Evolutionary conservation across 2,888 invertebrate genomes (phyloP).

Genomic region (Ectobius pallidus): DNA sequence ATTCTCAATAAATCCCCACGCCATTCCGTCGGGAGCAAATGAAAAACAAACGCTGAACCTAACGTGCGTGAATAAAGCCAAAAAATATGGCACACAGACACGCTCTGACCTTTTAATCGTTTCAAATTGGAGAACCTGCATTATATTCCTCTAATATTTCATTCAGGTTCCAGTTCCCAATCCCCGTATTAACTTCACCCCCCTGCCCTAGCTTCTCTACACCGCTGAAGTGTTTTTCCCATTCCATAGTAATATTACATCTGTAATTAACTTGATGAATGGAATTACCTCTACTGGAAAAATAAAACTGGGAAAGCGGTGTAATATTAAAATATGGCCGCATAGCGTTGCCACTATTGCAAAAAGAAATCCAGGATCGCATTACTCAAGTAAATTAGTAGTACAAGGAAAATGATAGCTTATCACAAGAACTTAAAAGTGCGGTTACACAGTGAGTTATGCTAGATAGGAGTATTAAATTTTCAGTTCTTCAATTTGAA

Average conservation of each 20-base stretch:
- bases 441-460: too few relatives aligned
- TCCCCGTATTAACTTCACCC: not conserved
- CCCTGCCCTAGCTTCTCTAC: not conserved
- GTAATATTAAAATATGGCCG: constrained; percentile 30
- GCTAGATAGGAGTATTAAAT: too few relatives aligned
- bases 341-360: not conserved
- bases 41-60: too few relatives aligned
- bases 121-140: not conserved
- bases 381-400: constrained; percentile 1
- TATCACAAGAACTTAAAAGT: too few relatives aligned
- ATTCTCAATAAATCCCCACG: too few relatives aligned
- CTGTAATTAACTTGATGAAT: constrained; percentile 28
- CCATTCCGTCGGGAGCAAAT: too few relatives aligned
- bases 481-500: too few relatives aligned
- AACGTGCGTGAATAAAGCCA: not conserved
- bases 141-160: not conserved
- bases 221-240: not conserved
- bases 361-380: not conserved
- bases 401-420: too few relatives aligned
- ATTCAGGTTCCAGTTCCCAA: not conserved
- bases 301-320: constrained; percentile 13
- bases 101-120: too few relatives aligned
- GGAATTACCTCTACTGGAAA: constrained; percentile 14
- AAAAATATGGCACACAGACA: too few relatives aligned
- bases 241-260: constrained; percentile 8